These are phyloP conservation scores for Idaea straminata DNA, from an alignment of 2,888 invertebrate species.

Conservation along the genomic window DNA sequence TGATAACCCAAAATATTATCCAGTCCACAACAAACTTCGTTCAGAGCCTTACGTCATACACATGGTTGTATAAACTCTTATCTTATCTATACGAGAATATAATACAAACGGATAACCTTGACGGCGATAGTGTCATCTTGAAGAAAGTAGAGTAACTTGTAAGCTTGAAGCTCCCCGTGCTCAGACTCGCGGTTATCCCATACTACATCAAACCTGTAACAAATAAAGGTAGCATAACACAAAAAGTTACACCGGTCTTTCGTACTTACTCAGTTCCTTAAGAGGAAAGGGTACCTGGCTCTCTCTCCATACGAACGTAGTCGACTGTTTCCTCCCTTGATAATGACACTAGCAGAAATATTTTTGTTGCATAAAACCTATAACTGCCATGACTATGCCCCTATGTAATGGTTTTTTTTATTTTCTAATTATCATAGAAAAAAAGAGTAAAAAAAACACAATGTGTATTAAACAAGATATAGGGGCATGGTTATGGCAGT, in stretches of 20 bases:
- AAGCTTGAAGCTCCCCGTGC: conserved; percentile 81
- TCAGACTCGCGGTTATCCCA: conserved; percentile 84
- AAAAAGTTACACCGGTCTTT: neutral
- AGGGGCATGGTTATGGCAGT: too few relatives aligned
- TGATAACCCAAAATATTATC: neutral
- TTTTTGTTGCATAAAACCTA: too few relatives aligned
- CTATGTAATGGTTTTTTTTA: too few relatives aligned
- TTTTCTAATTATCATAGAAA: too few relatives aligned
- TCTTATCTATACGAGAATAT: neutral
- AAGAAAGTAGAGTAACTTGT: conserved; percentile 88
- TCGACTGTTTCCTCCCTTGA: too few relatives aligned
- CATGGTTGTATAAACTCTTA: neutral
- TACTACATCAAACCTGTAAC: conserved; percentile 82
- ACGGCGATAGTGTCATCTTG: conserved; percentile 90
- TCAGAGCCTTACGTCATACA: conserved; percentile 1
- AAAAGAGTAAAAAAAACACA: too few relatives aligned
- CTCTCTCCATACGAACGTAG: too few relatives aligned
- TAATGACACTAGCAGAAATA: too few relatives aligned
- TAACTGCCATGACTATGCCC: too few relatives aligned
- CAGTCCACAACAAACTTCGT: neutral
- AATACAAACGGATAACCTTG: conserved; percentile 55
- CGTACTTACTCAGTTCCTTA: neutral
- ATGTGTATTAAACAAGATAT: too few relatives aligned
- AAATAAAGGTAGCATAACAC: conserved; percentile 9
- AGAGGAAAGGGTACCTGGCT: neutral